Base-by-base conservation (phyloP, 1,140 invertebrate genomes). In the Heliconius melpomene region DNA sequence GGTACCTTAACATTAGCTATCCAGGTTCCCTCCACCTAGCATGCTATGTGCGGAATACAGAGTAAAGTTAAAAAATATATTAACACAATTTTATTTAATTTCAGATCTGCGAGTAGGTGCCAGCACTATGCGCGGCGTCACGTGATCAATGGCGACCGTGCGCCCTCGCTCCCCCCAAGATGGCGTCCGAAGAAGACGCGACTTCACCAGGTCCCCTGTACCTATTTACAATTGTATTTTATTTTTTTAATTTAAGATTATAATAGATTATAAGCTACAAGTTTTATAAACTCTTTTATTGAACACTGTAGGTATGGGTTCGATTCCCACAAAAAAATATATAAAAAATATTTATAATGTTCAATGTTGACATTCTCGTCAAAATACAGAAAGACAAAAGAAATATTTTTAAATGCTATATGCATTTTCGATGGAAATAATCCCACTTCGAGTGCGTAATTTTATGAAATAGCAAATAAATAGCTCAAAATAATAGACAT, bases 61-160 rank as follows among this genome's bases (percentile, higher is more conserved):
- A 20, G 50, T 52, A 0, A 52, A 52, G 18, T 52, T 7, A 52
- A 52, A 52, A 18, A 5, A 70, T 23, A 70, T 70, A 70, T 70
- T 32, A 71, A 70, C 1, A 13, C 2, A 16, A 18, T 20, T 71
- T 16, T 29, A 36, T 23, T 71, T 77, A 36, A 75, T 89, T 82
- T 11, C 81, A 89, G 86, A 74, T 71, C 50, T n/a, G 83, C 50
- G 79, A 60, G 86, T 88, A 86, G 84, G 77, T 78, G 85, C 70
- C 81, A 84, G 83, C 86, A 91, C 83, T 78, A 94, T 93, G 91
- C 86, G 90, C 82, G 92, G 91, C 54, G 88, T 94, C 82, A 94
- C 92, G 90, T 94, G 89, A 93, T 79, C 78, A 77, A 92, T 94
- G 92, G 90, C 91, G 88, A 86, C 91, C 86, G 89, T 90, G 87